Base-by-base conservation (phyloP, 1,140 invertebrate genomes). In the Agrypnia vestita region DNA sequence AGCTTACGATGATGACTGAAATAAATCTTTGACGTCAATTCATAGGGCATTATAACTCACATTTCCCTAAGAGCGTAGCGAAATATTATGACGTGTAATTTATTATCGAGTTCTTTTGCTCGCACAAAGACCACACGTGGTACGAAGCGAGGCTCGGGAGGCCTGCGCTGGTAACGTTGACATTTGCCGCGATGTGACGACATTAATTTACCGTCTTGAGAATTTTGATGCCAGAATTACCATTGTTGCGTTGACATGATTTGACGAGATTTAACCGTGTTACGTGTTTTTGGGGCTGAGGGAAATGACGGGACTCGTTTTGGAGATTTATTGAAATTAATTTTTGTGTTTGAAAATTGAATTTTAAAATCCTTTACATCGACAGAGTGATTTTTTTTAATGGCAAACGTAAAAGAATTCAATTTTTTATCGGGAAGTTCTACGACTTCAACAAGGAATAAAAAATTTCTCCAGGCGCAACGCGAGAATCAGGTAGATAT, bases 61-160 rank as follows among this genome's bases (percentile, higher is more conserved):
- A 75, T 80, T 80, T 77, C 74, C 78, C 7, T 69, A 69, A 72
- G 53, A 62, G 73, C 61, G 73, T 72, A 77, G 72, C 64, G 64
- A 74, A 79, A 79, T 79, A 74, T 79, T 76, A 77, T 80, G 79
- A 80, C 73, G 43, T 44, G 74, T 67, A 47, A 80, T 80, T 80
- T 80, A 80, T 80, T 76, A 80, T 76, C 53, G 67, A 64, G 59
- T 51, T 76, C 46, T 76, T 76, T 15, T 43, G 77, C 67, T 56
- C 43, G 21, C 44, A 61, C 78, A 21, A 19, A 49, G 76, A 78
- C 76, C 76, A 78, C 76, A 78, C 76, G 64, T 47, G 72, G 35
- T 43, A 46, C n/a, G 55, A 43, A 55, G 46, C 46, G 46, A 17
- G 7, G 44, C 51, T 69, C 17, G 19, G 69, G 19, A 21, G 8